Percentiles rank a stretch among this genome's conserved stretches.
These are phyloP conservation scores for Hirudinaria manillensis DNA, from an alignment of 2,888 invertebrate species.

Conservation along the genomic window DNA sequence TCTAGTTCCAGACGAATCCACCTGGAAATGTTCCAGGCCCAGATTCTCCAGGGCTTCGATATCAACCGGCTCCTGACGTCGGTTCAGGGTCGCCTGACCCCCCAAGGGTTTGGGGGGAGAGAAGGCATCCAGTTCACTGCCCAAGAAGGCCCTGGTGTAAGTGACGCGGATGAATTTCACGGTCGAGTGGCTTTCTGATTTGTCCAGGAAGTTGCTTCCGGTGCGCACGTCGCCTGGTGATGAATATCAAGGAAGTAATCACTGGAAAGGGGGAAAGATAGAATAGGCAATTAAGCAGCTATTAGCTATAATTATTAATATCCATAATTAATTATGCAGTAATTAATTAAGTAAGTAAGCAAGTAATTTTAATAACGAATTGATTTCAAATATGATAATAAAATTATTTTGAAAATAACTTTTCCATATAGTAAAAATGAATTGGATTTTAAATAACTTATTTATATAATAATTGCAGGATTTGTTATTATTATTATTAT, in stretches of 20 bases:
- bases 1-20: not conserved
- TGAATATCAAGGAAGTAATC: not conserved
- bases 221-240: slow-evolving; percentile 38
- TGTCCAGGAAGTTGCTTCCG: slow-evolving; percentile 40
- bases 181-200: slow-evolving; percentile 39
- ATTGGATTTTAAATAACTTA: too few relatives aligned
- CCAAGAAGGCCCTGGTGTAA: slow-evolving; percentile 33
- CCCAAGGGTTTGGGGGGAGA: not conserved
- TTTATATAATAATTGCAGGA: too few relatives aligned
- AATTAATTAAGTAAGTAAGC: too few relatives aligned
- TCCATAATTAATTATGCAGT: not conserved
- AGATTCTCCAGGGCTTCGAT: too few relatives aligned
- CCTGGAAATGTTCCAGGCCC: too few relatives aligned
- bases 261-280: not conserved
- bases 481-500: too few relatives aligned
- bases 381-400: too few relatives aligned
- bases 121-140: not conserved
- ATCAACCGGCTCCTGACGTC: not conserved
- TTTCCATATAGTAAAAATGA: too few relatives aligned
- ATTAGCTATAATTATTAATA: not conserved
- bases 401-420: too few relatives aligned
- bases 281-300: not conserved
- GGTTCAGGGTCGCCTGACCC: too few relatives aligned
- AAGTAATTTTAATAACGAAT: too few relatives aligned
- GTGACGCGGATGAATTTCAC: slow-evolving; percentile 40